Evolutionary conservation across 2,113 vertebrate species (phyloP), one percentile per base, ranked within the genome.

Genomic region (Pogonocichla stellata): DNA sequence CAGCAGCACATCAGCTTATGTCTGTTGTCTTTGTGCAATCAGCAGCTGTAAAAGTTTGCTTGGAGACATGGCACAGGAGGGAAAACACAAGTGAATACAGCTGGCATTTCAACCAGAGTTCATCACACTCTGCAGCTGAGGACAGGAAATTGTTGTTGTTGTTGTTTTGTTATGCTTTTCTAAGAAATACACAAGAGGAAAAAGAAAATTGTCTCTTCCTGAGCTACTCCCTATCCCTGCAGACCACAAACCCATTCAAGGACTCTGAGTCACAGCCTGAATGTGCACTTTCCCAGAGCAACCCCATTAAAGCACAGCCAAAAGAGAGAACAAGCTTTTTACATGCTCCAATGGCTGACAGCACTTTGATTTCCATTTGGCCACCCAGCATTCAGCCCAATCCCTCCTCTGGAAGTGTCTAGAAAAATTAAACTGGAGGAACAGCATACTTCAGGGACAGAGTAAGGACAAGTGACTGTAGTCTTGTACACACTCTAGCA

Each of bases 61-160:
- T 89, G 91, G 94, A 86, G 71, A 96, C 74, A 92, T 31, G 45
- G 70, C 56, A 85, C 86, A 75, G 92, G 60, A 97, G 74, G 93
- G 64, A 95, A 96, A 95, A 86, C 69, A 90, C 75, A 86, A 88
- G 90, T 65, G 85, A 96, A 71, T 87, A 79, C 72, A 81, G 85
- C 87, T 77, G 81, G 82, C 80, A 80, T 91, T 96, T 92, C 66
- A 93, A 78, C 79, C 88, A 58, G 92, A 89, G 78, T 73, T 95
- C 91, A 91, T 51, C 9, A 12, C 9, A 48, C 23, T 3, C 71
- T 78, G 86, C 96, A 77, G 87, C 80, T 84, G 61, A 92, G 79
- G 53, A 94, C 53, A 72, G 86, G 56, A 84, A 51, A 73, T 70
- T 53, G 61, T 77, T 51, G 50, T 70, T 51, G 50, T 70, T 51